These are phyloP conservation scores for Oopsacas minuta DNA, from an alignment of 37 sponge, comb jelly and placozoan genomes.

Conservation along the genomic window DNA sequence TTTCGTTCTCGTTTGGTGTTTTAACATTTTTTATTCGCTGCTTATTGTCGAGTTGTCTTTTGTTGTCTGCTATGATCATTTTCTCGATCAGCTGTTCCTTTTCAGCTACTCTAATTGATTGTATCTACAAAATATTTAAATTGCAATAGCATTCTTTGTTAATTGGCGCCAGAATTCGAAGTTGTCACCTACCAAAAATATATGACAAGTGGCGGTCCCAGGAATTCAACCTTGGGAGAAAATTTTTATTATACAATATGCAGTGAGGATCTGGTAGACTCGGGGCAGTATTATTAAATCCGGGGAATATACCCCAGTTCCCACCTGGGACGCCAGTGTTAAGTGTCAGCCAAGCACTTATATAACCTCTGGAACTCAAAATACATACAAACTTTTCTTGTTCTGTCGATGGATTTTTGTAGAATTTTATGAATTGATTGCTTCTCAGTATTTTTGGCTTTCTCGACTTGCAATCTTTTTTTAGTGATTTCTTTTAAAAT, in stretches of 20 bases:
- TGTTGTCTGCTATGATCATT: neutral
- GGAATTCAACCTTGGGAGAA: too few relatives aligned
- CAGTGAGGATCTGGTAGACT: too few relatives aligned
- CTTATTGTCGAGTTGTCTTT: neutral
- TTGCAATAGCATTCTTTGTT: too few relatives aligned
- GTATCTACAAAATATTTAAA: neutral
- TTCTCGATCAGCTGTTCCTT: neutral
- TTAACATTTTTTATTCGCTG: neutral
- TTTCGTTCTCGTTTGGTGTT: neutral
- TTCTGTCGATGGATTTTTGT: neutral
- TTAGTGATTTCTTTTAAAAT: neutral
- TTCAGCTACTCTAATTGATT: neutral
- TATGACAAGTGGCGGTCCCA: too few relatives aligned
- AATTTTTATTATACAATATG: too few relatives aligned
- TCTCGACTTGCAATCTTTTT: neutral
- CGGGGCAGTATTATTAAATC: too few relatives aligned
- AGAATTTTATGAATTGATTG: neutral
- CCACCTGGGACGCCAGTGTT: too few relatives aligned
- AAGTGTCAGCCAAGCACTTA: too few relatives aligned
- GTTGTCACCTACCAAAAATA: too few relatives aligned
- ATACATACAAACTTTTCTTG: neutral
- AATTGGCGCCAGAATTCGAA: too few relatives aligned
- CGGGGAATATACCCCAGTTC: too few relatives aligned
- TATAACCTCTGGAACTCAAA: too few relatives aligned
- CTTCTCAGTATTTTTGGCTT: neutral